Percentiles rank a stretch among this genome's conserved stretches.
phyloP scores from a whole-genome alignment of 1,140 invertebrate genomes.

The Drosophila athabasca region DNA sequence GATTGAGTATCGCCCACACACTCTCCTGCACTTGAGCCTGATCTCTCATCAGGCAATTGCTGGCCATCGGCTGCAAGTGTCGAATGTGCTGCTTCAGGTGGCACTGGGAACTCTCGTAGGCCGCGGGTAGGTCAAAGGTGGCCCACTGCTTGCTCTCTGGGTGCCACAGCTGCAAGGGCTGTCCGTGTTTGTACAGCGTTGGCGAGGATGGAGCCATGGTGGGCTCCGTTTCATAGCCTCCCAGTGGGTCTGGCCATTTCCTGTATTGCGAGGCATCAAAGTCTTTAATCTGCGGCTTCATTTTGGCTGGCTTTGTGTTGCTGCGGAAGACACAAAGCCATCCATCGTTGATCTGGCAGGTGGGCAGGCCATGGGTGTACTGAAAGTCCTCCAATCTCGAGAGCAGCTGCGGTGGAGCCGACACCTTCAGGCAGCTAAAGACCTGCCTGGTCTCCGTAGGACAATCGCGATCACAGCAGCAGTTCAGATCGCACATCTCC shows the following conservation, averaged over 20 bases:
- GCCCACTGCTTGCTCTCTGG: conserved; percentile 38
- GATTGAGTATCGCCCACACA: conserved; percentile 46
- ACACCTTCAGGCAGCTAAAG: conserved; percentile 50
- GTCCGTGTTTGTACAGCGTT: conserved; percentile 55
- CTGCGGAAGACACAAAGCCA: conserved; percentile 79
- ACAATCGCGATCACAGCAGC: conserved; percentile 81
- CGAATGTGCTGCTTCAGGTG: conserved; percentile 51
- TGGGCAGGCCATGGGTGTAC: conserved; percentile 69
- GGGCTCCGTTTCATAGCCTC: conserved; percentile 6
- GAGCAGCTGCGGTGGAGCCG: conserved; percentile 11
- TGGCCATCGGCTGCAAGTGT: conserved; percentile 55
- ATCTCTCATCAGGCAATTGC: conserved; percentile 48
- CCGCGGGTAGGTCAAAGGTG: conserved; percentile 60
- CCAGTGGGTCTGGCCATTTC: conserved; percentile 64
- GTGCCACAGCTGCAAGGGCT: conserved; percentile 62
- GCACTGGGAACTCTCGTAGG: conserved; percentile 54
- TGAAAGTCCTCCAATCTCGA: conserved; percentile 67
- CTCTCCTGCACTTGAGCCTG: conserved; percentile 30
- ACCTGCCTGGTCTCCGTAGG: conserved; percentile 28
- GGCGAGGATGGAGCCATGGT: neutral
- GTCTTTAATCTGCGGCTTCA: neutral
- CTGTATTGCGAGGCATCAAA: conserved; percentile 42
- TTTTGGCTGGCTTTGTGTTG: conserved; percentile 53
- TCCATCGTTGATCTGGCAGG: conserved; percentile 70
- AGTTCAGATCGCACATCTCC: conserved; percentile 70